Conservation (phyloP, 2,888 invertebrate genomes). For the Watsonalla binaria region DNA sequence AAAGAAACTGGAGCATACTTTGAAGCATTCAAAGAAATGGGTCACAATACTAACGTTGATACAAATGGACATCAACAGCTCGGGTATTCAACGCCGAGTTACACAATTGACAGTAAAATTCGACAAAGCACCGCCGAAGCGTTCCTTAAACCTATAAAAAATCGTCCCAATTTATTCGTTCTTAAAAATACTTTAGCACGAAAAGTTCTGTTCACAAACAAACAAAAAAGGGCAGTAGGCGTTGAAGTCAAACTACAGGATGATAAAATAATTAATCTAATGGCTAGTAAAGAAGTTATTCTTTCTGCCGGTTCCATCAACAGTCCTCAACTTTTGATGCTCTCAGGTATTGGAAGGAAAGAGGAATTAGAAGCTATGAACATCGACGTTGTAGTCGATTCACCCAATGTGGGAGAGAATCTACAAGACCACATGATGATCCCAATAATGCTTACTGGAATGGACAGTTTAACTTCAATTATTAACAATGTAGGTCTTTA, state of each 20-base stretch:
- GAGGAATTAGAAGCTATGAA: conserved; percentile 34
- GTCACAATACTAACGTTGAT: conserved; percentile 34
- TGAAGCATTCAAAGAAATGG: conserved; percentile 38
- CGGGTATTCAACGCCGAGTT: conserved; percentile 36
- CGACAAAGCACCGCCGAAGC: conserved; percentile 40
- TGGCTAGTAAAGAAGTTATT: conserved; percentile 40
- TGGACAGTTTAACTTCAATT: conserved; percentile 15
- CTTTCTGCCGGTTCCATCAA: conserved; percentile 49
- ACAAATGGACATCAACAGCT: conserved; percentile 37
- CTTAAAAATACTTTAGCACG: conserved; percentile 37
- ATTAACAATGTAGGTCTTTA: conserved; percentile 28
- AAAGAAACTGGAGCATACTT: conserved; percentile 44
- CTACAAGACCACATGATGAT: conserved; percentile 47
- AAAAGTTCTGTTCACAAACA: conserved; percentile 36
- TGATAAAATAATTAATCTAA: conserved; percentile 19
- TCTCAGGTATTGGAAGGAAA: conserved; percentile 51
- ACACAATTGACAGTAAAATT: conserved; percentile 22
- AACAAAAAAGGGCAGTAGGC: conserved; percentile 33
- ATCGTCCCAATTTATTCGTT: conserved; percentile 40
- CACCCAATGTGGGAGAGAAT: conserved; percentile 43
- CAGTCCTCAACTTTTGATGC: conserved; percentile 48
- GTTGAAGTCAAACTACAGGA: conserved; percentile 32
- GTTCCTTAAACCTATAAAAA: conserved; percentile 36
- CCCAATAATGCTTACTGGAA: conserved; percentile 28
- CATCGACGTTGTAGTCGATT: conserved; percentile 32